Evolutionary conservation across 2,888 invertebrate species (phyloP), one percentile per base, ranked within the genome.

Genomic region (Mechanitis mazaeus): DNA sequence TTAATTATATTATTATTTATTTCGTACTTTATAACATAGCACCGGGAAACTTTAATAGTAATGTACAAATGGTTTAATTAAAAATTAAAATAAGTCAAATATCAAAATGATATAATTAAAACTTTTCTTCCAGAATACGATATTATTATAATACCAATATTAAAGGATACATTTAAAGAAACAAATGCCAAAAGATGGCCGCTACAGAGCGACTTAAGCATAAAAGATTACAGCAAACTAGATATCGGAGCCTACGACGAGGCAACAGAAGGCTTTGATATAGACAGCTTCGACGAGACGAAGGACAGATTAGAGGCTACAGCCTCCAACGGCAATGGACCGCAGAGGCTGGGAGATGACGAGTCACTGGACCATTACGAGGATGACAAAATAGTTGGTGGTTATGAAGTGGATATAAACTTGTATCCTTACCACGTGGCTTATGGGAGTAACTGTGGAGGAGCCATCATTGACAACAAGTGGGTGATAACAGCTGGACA

Each of bases 401-500:
- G 90, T 1, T 47, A 69, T 2, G 83, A 84, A 68, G 87, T 85
- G 0, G 85, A 86, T 53, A 88, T 90, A 0, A 85, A 80, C 66
- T 66, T 87, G 42, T 89, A 87, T 70, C 90, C 90, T 0, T 90
- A 90, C 57, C 89, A 89, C 59, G 87, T 80, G 0, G 81, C 80
- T 0, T 91, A 91, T 71, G 90, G 88, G 0, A 74, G 73, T 0
- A 85, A 88, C 54, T 91, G 90, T 70, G 90, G 89, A 54, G 90
- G 85, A 2, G 85, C 89, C 9, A 85, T 90, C 7, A 81, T 90
- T 70, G 79, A 80, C 59, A 79, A 73, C 38, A 78, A 78, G 61
- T 90, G 89, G 88, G 73, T 84, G 0, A 50, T 90, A 1, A 90
- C 90, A 2, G 90, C 90, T 63, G 90, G 85, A 59, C 90, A 90